Percentiles rank a stretch among this genome's conserved stretches.
These are phyloP conservation scores for Falco rusticolus DNA, from an alignment of 2,797 vertebrate species.

Conservation along the genomic window DNA sequence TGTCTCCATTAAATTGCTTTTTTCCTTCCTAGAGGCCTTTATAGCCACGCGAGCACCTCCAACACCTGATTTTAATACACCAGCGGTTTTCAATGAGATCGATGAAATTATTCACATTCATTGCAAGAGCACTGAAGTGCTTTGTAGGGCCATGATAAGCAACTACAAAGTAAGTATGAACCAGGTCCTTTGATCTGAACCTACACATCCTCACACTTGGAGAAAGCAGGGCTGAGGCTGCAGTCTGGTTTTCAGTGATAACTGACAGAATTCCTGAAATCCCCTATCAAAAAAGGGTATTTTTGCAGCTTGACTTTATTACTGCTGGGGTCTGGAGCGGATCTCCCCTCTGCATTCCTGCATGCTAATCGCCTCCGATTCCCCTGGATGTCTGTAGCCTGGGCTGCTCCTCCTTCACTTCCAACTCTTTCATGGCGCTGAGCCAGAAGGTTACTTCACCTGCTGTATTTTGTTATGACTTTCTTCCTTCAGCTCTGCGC, in stretches of 20 bases:
- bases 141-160: not conserved
- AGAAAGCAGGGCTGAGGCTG: not conserved
- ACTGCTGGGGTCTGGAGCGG: not conserved
- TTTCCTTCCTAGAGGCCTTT: not conserved
- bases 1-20: not conserved
- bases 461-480: not conserved
- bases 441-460: conserved; percentile 15
- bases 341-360: conserved; percentile 1
- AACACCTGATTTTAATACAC: not conserved
- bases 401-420: not conserved
- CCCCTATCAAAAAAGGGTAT: not conserved
- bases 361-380: not conserved
- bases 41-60: not conserved
- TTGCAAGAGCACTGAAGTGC: not conserved
- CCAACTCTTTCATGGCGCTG: not conserved
- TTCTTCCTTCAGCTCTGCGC: not conserved
- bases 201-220: not conserved
- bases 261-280: not conserved
- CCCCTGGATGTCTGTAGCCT: not conserved
- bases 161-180: not conserved
- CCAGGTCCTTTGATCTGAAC: not conserved
- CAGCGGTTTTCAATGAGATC: conserved; percentile 3
- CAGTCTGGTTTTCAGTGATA: not conserved
- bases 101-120: not conserved
- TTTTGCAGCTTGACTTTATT: conserved; percentile 37